phyloP scores from a whole-genome alignment of 2,113 vertebrate species.

The Bagarius yarrelli region DNA sequence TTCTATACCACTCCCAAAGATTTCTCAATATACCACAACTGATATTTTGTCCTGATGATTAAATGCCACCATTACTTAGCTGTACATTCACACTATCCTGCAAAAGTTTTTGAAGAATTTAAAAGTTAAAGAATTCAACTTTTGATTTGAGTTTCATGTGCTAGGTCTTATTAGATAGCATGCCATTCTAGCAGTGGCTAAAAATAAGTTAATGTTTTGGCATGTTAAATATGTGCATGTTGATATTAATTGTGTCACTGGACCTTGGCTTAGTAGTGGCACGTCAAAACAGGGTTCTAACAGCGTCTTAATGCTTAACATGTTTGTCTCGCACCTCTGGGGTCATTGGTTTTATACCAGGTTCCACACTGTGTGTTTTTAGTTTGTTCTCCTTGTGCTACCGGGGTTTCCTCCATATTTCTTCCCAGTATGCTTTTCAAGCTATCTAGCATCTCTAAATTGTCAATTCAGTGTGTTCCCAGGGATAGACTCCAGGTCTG shows the following conservation, averaged over 20 bases:
- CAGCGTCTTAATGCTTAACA: too few relatives aligned
- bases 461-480: background rate
- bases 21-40: conserved; percentile 21
- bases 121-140: conserved; percentile 11
- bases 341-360: too few relatives aligned
- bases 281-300: background rate
- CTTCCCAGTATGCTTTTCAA: too few relatives aligned
- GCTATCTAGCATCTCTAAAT: too few relatives aligned
- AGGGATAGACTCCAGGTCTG: background rate
- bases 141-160: background rate
- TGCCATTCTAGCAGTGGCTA: conserved; percentile 7
- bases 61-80: background rate
- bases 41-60: background rate
- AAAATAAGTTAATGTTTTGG: conserved; percentile 28
- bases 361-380: conserved; percentile 1
- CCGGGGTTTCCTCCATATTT: conserved; percentile 13
- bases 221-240: conserved; percentile 16
- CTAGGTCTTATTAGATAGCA: conserved; percentile 12
- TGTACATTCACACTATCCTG: background rate
- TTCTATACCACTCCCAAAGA: conserved; percentile 8
- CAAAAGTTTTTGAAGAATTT: background rate
- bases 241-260: background rate
- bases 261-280: background rate
- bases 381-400: conserved; percentile 30
- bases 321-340: too few relatives aligned